A percentile compares a stretch with the other conserved stretches of the same genome.
Evolutionary conservation across 1,140 invertebrate genomes (phyloP).

Genomic region (Habropoda laboriosa): DNA sequence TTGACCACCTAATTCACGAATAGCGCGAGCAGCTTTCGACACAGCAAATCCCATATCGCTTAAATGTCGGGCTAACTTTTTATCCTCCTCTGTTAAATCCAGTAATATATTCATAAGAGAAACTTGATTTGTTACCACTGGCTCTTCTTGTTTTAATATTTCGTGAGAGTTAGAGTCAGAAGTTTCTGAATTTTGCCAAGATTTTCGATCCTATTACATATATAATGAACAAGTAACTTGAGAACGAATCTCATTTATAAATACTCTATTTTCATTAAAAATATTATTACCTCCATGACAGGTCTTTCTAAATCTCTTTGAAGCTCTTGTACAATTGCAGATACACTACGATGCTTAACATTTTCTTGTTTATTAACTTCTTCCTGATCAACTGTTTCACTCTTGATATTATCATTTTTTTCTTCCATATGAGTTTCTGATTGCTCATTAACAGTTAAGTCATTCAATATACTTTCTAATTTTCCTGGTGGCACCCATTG

Average conservation of each 20-base stretch:
- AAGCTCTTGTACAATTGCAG: conserved; percentile 87
- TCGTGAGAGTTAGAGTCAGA: conserved; percentile 56
- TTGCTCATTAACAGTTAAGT: conserved; percentile 69
- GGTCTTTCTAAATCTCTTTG: conserved; percentile 85
- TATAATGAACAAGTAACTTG: conserved; percentile 44
- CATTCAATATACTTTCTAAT: conserved; percentile 73
- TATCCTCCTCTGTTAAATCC: conserved; percentile 80
- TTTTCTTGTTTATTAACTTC: conserved; percentile 76
- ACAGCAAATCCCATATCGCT: conserved; percentile 93
- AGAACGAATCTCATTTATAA: not conserved
- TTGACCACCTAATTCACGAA: conserved; percentile 86
- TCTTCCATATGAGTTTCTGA: conserved; percentile 54
- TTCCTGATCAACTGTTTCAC: conserved; percentile 67
- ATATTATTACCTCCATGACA: conserved; percentile 76
- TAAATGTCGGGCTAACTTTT: conserved; percentile 87
- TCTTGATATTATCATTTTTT: conserved; percentile 65
- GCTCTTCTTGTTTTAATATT: conserved; percentile 41
- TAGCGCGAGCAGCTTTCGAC: conserved; percentile 88
- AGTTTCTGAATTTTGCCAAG: conserved; percentile 75
- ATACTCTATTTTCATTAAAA: not conserved
- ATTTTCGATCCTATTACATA: conserved; percentile 77
- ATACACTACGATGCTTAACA: conserved; percentile 85
- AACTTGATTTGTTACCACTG: conserved; percentile 51
- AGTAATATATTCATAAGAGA: conserved; percentile 64
- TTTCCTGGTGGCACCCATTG: conserved; percentile 72